Evolutionary conservation across 2,888 invertebrate species (phyloP).

Genomic region (Catocala nupta): DNA sequence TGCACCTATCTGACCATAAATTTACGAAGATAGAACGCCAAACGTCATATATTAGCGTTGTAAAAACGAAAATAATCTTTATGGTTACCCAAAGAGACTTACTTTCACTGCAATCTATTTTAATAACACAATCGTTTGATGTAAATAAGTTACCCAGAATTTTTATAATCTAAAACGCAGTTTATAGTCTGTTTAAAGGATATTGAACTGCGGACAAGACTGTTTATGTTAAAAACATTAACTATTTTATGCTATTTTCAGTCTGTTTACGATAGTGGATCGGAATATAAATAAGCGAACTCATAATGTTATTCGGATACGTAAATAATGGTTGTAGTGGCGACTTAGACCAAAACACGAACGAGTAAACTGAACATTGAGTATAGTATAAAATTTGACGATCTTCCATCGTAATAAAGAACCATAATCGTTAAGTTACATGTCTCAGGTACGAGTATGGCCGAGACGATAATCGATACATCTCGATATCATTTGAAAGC

Average conservation of each 20-base stretch:
- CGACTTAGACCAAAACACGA: no score
- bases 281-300: neutral
- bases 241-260: neutral
- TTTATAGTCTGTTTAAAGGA: slow-evolving; percentile 3
- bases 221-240: slow-evolving; percentile 1
- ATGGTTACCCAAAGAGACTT: slow-evolving; percentile 20
- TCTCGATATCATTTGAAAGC: slow-evolving; percentile 15
- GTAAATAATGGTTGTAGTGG: slow-evolving; percentile 27
- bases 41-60: slow-evolving; percentile 24
- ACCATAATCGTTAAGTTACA: slow-evolving; percentile 21
- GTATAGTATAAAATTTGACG: slow-evolving; percentile 31
- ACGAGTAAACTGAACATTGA: slow-evolving; percentile 1
- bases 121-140: slow-evolving; percentile 10
- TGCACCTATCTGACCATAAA: slow-evolving; percentile 37
- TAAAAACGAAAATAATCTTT: slow-evolving; percentile 52
- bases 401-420: slow-evolving; percentile 21
- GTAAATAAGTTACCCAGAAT: slow-evolving; percentile 5
- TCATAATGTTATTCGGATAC: neutral
- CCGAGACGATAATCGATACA: slow-evolving; percentile 28
- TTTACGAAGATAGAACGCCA: slow-evolving; percentile 22
- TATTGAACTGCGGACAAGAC: slow-evolving; percentile 4
- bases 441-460: slow-evolving; percentile 12
- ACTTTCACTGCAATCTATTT: slow-evolving; percentile 17
- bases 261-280: neutral
- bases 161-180: slow-evolving; percentile 2